Evolutionary conservation across 2,113 vertebrate genomes (phyloP).

Genomic region (Leucosticte australis): DNA sequence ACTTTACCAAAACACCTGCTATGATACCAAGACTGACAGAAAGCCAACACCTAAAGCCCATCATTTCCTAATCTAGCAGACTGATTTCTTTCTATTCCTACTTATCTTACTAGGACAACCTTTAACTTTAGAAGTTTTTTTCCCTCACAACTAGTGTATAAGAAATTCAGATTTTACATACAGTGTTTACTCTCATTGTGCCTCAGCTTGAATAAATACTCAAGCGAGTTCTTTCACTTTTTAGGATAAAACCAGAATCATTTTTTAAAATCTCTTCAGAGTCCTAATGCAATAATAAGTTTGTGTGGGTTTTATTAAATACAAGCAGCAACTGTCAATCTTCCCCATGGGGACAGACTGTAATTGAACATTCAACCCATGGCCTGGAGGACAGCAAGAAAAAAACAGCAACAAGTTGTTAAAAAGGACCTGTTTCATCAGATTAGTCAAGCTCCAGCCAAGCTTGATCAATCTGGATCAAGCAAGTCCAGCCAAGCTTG

Average conservation of each 20-base stretch:
- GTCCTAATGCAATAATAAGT: background rate
- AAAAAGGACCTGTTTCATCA: background rate
- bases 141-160: background rate
- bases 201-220: background rate
- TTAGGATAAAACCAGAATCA: background rate
- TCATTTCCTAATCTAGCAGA: background rate
- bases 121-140: background rate
- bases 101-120: background rate
- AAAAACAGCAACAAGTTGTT: background rate
- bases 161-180: background rate
- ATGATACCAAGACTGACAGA: background rate
- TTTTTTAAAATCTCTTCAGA: background rate
- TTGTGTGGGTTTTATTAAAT: background rate
- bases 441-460: background rate
- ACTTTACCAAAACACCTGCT: background rate
- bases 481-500: background rate
- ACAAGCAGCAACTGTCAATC: background rate
- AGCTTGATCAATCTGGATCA: background rate
- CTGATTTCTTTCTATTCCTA: background rate
- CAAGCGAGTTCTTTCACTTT: background rate
- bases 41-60: background rate
- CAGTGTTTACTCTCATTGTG: background rate
- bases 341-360: background rate
- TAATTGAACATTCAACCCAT: background rate
- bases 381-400: background rate